A percentile compares a stretch with the other conserved stretches of the same genome.
phyloP scores from a whole-genome alignment of 92 coral and sea anemone species.

The Palythoa grandis region DNA sequence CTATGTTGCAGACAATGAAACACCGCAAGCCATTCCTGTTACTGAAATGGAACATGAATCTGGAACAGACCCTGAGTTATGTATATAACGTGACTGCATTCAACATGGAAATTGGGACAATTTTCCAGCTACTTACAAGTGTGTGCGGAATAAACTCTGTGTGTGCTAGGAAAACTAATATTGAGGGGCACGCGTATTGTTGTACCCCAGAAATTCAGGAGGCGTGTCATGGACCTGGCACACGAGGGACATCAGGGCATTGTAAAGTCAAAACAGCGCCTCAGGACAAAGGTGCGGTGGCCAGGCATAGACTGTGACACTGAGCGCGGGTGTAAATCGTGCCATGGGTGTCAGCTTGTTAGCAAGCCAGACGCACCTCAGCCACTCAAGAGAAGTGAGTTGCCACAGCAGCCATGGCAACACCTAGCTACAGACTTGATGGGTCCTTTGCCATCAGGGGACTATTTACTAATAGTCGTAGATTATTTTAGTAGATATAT shows the following conservation, averaged over 20 bases:
- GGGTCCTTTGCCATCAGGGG: slow-evolving; percentile 36
- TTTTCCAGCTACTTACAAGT: slow-evolving; percentile 38
- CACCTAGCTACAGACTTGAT: slow-evolving; percentile 49
- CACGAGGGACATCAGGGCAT: slow-evolving; percentile 52
- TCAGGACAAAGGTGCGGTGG: slow-evolving; percentile 56
- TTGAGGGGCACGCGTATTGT: slow-evolving; percentile 41
- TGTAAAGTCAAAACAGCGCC: slow-evolving; percentile 44
- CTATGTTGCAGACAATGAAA: slow-evolving; percentile 55
- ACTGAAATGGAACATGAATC: slow-evolving; percentile 48
- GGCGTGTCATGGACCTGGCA: slow-evolving; percentile 46
- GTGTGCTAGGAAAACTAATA: slow-evolving; percentile 49
- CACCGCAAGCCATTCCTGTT: slow-evolving; percentile 48
- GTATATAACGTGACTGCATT: slow-evolving; percentile 22
- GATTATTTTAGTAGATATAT: neutral
- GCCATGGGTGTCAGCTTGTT: slow-evolving; percentile 56
- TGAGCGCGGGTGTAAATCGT: slow-evolving; percentile 46
- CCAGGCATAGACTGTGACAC: slow-evolving; percentile 46
- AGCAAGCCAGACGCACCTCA: slow-evolving; percentile 36
- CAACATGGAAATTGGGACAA: slow-evolving; percentile 39
- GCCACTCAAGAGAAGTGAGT: slow-evolving; percentile 36
- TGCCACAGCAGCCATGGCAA: slow-evolving; percentile 44
- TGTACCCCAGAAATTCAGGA: slow-evolving; percentile 39
- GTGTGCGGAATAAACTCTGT: slow-evolving; percentile 36
- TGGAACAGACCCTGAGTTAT: slow-evolving; percentile 37
- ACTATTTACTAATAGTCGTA: neutral